Conservation (phyloP, 2,113 vertebrate genomes). For the Hypocryptadius cinnamomeus region DNA sequence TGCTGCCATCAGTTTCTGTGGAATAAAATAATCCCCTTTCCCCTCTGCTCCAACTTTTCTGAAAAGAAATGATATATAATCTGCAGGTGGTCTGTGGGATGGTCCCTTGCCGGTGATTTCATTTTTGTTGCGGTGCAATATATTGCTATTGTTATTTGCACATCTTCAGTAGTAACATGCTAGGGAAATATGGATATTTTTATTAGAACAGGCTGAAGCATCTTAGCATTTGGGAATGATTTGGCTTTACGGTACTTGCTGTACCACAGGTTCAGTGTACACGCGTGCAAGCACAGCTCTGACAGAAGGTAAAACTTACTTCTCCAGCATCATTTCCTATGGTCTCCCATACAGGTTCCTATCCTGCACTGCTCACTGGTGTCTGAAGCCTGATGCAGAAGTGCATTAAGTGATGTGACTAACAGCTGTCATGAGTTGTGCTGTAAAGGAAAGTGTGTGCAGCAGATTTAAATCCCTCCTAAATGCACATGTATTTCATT, state of each 20-base stretch:
- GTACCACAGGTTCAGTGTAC: neutral
- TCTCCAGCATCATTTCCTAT: neutral
- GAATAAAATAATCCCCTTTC: slow-evolving; percentile 15
- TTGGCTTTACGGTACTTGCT: neutral
- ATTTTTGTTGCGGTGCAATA: neutral
- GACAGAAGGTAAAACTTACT: neutral
- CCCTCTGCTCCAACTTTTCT: neutral
- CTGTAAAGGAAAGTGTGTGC: neutral
- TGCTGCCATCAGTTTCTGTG: slow-evolving; percentile 8
- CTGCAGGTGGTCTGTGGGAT: slow-evolving; percentile 40
- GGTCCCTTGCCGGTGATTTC: slow-evolving; percentile 3
- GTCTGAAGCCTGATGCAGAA: neutral
- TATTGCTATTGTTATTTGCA: slow-evolving; percentile 14
- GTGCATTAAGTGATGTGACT: neutral
- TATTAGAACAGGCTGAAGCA: slow-evolving; percentile 6
- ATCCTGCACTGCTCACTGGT: neutral
- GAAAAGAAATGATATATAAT: slow-evolving; percentile 26
- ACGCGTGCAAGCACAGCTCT: neutral
- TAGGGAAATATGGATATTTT: neutral
- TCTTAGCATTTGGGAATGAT: slow-evolving; percentile 9
- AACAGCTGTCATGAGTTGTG: neutral
- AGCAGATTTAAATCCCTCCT: slow-evolving; percentile 23
- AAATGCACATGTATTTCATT: slow-evolving; percentile 51
- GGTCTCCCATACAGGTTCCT: neutral
- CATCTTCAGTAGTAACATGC: slow-evolving; percentile 27